Base-by-base conservation (phyloP, 2,888 invertebrate genomes). In the Diplazon laetatorius region DNA sequence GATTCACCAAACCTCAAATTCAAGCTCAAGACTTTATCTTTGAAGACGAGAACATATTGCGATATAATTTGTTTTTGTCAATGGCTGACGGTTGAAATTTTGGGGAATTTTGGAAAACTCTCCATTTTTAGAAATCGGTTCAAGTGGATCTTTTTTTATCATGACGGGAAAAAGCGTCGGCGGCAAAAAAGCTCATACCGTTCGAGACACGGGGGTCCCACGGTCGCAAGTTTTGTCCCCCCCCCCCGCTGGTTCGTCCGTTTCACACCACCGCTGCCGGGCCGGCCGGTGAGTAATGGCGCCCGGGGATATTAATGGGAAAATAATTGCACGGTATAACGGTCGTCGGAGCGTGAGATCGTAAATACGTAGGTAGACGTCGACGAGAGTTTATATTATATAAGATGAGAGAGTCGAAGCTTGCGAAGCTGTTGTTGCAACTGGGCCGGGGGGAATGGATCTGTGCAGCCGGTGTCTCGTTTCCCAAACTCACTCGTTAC, bases 281-380 rank as follows among this genome's bases (percentile, higher is more conserved):
- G 48, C 18, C 18, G 2, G 22, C 16, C 50, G 22, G 63, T 65
- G 55, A 68, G 52, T 69, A 46, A 62, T 30, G 69, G 69, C 69
- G 75, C 52, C n/a, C 59, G 52, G 69, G 52, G 52, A 59, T 75
- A 35, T 60, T 75, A 75, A 75, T 57, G 75, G 60, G 55, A 69
- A 62, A 69, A 75, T 75, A 75, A 75, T 75, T 75, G 75, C 75
- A 10, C 44, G 68, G 52, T 69, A 57, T 75, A 68, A 68, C 60
- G 37, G 66, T 30, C 14, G 66, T 30, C 14, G 59, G 30, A 39
- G 22, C 59, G 25, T 25, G 57, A 57, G 71, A 71, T 69, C 57
- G 68, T 57, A 69, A 69, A 69, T 69, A 57, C 44, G 57, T 57
- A 69, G 71, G 65, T 65, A 52, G 52, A 65, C 20, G 37, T 66